Evolutionary conservation across 1,140 invertebrate genomes (phyloP).

Genomic region (Aphelenchoides fujianensis): DNA sequence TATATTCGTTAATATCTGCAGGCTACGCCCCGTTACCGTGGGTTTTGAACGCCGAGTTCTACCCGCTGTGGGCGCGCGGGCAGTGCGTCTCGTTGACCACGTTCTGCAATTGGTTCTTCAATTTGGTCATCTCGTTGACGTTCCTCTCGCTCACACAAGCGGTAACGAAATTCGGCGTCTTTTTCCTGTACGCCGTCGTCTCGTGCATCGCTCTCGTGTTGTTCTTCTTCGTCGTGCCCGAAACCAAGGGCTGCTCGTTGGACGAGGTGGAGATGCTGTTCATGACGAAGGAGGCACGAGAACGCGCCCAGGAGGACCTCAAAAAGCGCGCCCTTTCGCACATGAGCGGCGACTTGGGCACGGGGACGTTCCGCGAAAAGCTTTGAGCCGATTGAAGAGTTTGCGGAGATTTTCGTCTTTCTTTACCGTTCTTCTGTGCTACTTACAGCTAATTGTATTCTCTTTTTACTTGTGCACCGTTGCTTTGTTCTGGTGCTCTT

Average conservation of each 20-base stretch:
- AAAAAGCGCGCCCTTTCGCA: neutral
- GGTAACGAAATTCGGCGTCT: conserved; percentile 66
- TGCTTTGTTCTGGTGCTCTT: no score
- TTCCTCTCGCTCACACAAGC: conserved; percentile 67
- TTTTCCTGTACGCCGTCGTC: conserved; percentile 66
- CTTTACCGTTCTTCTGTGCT: no score
- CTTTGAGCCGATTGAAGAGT: neutral
- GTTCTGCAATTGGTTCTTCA: conserved; percentile 68
- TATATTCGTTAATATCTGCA: conserved; percentile 60
- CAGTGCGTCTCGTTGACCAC: conserved; percentile 67
- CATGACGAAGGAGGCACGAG: conserved; percentile 35
- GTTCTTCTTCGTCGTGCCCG: conserved; percentile 77
- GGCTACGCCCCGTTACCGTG: conserved; percentile 70
- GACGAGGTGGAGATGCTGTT: conserved; percentile 74
- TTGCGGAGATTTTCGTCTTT: no score
- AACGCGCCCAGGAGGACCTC: neutral
- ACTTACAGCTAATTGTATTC: no score
- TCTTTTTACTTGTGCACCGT: no score
- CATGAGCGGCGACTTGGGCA: neutral
- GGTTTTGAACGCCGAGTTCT: conserved; percentile 71
- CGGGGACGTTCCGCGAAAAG: neutral
- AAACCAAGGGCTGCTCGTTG: conserved; percentile 75
- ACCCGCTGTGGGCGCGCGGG: conserved; percentile 69
- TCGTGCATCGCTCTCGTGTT: conserved; percentile 75
- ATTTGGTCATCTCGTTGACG: conserved; percentile 68